Evolutionary conservation across 2,797 vertebrate species (phyloP).

Genomic region (Sebastes glaucus): DNA sequence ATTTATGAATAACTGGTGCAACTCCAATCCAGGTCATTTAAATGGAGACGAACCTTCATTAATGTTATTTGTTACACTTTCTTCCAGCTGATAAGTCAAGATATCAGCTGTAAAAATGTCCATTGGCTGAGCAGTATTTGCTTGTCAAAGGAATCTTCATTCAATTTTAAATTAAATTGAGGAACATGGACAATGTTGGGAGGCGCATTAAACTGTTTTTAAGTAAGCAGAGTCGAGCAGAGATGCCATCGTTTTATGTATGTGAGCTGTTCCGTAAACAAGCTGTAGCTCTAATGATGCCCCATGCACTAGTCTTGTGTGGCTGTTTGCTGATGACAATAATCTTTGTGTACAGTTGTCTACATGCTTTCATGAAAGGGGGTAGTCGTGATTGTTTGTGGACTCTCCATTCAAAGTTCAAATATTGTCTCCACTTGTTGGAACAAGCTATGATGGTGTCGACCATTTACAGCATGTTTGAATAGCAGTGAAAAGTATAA

Average conservation of each 20-base stretch:
- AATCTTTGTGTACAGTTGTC: not conserved
- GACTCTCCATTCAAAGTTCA: not conserved
- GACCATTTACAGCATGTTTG: not conserved
- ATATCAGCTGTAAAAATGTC: not conserved
- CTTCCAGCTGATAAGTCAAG: too few species aligned
- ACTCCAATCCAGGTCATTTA: too few species aligned
- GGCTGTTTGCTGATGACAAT: constrained; percentile 17
- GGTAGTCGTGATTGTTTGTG: not conserved
- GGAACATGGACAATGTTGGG: not conserved
- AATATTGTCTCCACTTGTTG: constrained; percentile 11
- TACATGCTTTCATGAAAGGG: not conserved
- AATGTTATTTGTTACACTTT: too few species aligned
- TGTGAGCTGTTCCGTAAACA: not conserved
- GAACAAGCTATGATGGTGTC: not conserved
- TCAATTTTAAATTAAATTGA: not conserved
- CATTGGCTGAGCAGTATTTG: not conserved
- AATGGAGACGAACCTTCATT: too few species aligned
- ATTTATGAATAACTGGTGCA: not conserved
- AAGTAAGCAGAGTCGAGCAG: not conserved
- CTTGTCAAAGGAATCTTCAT: not conserved
- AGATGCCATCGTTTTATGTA: not conserved
- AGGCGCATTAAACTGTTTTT: not conserved
- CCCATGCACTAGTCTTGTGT: not conserved
- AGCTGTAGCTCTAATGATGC: not conserved
- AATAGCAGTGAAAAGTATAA: constrained; percentile 41